phyloP scores from a whole-genome alignment of 2,113 vertebrate genomes.

The Acrocephalus kingi region DNA sequence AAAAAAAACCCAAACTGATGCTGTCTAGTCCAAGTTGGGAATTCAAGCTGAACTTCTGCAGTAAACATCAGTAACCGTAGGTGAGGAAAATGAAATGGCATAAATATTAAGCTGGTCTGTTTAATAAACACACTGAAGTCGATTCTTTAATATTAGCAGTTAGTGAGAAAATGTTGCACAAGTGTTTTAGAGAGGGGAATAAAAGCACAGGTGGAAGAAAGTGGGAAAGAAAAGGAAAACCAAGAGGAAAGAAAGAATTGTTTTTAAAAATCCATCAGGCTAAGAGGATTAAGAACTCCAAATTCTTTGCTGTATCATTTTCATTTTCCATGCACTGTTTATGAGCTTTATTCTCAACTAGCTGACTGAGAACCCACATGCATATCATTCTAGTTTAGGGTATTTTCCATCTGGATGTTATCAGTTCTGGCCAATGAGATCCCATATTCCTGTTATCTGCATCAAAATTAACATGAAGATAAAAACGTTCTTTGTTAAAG shows the following conservation, averaged over 20 bases:
- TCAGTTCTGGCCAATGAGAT: not conserved
- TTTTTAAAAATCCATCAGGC: not conserved
- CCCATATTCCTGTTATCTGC: not conserved
- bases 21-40: not conserved
- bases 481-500: not conserved
- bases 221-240: not conserved
- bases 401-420: not conserved
- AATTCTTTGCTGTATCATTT: not conserved
- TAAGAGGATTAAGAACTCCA: not conserved
- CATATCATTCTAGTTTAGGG: not conserved
- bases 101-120: not conserved
- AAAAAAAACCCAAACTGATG: not conserved
- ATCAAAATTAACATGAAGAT: not conserved
- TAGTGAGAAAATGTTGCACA: not conserved
- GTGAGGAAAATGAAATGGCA: not conserved
- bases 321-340: not conserved
- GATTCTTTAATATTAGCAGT: not conserved
- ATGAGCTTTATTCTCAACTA: not conserved
- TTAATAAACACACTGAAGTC: not conserved
- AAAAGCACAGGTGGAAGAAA: not conserved
- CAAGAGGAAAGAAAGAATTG: not conserved
- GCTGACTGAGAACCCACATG: not conserved
- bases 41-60: not conserved
- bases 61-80: accelerated
- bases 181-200: not conserved